phyloP scores from a whole-genome alignment of 2,797 vertebrate genomes.

The Fistularia commersonii region DNA sequence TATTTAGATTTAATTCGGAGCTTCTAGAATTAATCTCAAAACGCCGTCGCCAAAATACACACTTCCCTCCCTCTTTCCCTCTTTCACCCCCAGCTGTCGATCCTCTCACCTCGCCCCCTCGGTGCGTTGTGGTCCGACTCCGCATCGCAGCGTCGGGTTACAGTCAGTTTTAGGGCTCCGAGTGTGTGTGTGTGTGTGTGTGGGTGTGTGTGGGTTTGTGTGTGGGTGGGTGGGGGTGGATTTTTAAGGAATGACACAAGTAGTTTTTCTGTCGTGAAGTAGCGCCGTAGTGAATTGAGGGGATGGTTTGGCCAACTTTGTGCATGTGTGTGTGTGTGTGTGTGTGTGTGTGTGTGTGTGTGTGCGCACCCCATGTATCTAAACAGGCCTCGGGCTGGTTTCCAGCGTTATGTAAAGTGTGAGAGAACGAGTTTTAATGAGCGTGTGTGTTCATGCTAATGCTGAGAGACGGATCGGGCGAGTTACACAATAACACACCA shows the following conservation, averaged over 20 bases:
- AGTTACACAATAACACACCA: too few species aligned
- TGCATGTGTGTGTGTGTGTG: constrained; percentile 2
- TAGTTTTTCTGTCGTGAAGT: constrained; percentile 25
- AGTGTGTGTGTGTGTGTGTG: too few species aligned
- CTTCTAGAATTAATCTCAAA: constrained; percentile 44
- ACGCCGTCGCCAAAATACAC: constrained; percentile 59
- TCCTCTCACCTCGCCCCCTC: constrained; percentile 13
- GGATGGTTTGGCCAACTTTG: constrained; percentile 14
- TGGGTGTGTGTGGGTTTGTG: too few species aligned
- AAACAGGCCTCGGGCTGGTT: too few species aligned
- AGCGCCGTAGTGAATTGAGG: constrained; percentile 18
- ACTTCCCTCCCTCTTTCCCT: constrained; percentile 5
- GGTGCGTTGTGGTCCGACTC: constrained; percentile 53
- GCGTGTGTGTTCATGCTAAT: too few species aligned
- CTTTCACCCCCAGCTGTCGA: constrained; percentile 2
- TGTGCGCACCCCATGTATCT: not conserved
- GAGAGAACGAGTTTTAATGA: too few species aligned
- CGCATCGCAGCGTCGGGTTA: constrained; percentile 57
- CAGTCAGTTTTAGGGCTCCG: constrained; percentile 47
- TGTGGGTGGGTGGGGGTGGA: constrained; percentile 28
- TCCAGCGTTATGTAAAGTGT: too few species aligned
- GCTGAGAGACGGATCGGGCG: too few species aligned
- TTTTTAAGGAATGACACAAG: constrained; percentile 59
- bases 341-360: too few species aligned
- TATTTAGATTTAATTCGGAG: constrained; percentile 55